A percentile compares a stretch with the other conserved stretches of the same genome.
These are phyloP conservation scores for Lasioglossum marginatum DNA, from an alignment of 2,888 invertebrate genomes.

Conservation along the genomic window DNA sequence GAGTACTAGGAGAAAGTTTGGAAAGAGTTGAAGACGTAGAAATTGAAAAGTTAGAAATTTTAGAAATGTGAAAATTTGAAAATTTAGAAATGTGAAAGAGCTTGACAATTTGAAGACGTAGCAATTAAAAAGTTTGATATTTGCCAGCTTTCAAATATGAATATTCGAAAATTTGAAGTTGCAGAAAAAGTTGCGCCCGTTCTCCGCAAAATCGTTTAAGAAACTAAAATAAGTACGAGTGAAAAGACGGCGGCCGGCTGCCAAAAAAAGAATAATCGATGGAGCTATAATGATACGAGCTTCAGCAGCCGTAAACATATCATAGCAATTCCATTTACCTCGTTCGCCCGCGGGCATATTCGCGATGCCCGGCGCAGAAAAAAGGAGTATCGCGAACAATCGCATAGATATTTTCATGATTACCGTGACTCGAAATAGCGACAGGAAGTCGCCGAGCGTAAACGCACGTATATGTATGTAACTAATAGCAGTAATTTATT, in stretches of 20 bases:
- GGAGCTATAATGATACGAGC: slow-evolving; percentile 42
- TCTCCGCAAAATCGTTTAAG: not conserved
- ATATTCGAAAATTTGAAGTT: not conserved
- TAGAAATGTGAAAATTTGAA: not conserved
- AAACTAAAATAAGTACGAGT: slow-evolving; percentile 17
- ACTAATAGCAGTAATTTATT: slow-evolving; percentile 54
- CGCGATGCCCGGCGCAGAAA: slow-evolving; percentile 6
- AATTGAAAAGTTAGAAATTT: no score
- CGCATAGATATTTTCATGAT: slow-evolving; percentile 45
- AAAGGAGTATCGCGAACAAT: slow-evolving; percentile 38
- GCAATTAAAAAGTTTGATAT: not conserved
- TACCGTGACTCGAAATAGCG: slow-evolving; percentile 48
- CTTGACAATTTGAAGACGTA: not conserved
- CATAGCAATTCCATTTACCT: slow-evolving; percentile 51
- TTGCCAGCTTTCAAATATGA: no score
- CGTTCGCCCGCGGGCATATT: slow-evolving; percentile 28
- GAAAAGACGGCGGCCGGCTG: slow-evolving; percentile 19
- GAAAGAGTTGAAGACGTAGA: not conserved
- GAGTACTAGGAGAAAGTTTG: not conserved
- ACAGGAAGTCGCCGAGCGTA: slow-evolving; percentile 41
- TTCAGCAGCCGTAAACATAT: slow-evolving; percentile 43
- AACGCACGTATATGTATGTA: slow-evolving; percentile 34
- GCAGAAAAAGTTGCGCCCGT: not conserved
- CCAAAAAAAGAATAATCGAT: slow-evolving; percentile 24
- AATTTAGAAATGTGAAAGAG: not conserved